Conservation (phyloP, 2,797 vertebrate genomes). For the Rhinichthys osculus region DNA sequence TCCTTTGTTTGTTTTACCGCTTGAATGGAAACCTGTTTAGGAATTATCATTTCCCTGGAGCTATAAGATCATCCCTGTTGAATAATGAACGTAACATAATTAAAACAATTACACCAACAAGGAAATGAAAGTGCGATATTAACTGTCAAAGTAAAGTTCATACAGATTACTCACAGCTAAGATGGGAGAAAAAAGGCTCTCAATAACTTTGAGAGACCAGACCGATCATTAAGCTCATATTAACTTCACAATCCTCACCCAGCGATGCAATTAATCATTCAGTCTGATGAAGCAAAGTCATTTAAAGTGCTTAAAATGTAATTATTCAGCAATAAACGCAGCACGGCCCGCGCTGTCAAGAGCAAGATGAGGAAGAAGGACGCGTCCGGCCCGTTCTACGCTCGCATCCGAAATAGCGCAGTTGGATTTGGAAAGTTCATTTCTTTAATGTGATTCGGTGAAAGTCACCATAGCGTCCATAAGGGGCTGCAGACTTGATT, state of each 20-base stretch:
- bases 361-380: constrained; percentile 63
- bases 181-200: constrained; percentile 50
- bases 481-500: constrained; percentile 63
- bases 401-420: constrained; percentile 61
- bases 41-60: constrained; percentile 43
- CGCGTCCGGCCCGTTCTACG: constrained; percentile 59
- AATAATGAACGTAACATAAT: constrained; percentile 54
- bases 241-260: constrained; percentile 65
- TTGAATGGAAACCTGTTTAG: constrained; percentile 46
- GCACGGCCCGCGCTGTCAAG: constrained; percentile 55
- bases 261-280: constrained; percentile 74
- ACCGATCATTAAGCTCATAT: constrained; percentile 68
- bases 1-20: constrained; percentile 47
- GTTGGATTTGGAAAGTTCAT: constrained; percentile 67
- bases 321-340: constrained; percentile 75
- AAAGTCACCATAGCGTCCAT: constrained; percentile 63
- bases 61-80: constrained; percentile 42
- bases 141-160: constrained; percentile 57
- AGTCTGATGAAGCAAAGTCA: constrained; percentile 68
- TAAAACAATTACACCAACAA: constrained; percentile 55
- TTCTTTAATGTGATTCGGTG: constrained; percentile 73
- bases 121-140: constrained; percentile 60
- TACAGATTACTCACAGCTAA: constrained; percentile 48
- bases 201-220: constrained; percentile 54
- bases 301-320: constrained; percentile 77